A percentile compares a stretch with the other conserved stretches of the same genome.
Evolutionary conservation across 2,888 invertebrate genomes (phyloP).

Genomic region (Orthosia cruda): DNA sequence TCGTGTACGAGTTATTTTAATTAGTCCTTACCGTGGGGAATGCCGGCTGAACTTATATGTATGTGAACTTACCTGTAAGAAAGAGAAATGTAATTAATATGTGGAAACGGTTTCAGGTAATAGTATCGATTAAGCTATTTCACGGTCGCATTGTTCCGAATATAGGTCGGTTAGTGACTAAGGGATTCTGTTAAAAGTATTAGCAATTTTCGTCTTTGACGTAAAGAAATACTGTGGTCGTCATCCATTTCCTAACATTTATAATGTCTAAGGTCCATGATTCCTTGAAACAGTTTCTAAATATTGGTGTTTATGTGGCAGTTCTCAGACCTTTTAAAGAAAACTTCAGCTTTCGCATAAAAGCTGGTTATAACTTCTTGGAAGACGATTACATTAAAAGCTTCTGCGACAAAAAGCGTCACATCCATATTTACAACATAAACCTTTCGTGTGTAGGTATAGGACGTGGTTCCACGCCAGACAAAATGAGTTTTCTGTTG

Average conservation of each 20-base stretch:
- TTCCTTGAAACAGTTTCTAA: not conserved
- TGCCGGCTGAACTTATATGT: conserved; percentile 43
- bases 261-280: too few relatives aligned
- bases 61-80: conserved; percentile 79
- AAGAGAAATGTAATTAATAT: conserved; percentile 58
- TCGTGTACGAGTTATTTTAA: conserved; percentile 70
- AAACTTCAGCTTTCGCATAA: not conserved
- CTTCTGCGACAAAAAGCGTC: not conserved
- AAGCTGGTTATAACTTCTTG: not conserved
- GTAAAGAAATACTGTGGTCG: not conserved
- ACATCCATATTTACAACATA: not conserved
- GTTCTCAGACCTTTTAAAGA: not conserved
- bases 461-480: too few relatives aligned
- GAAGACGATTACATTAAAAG: not conserved
- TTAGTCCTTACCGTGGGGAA: conserved; percentile 69
- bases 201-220: not conserved
- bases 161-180: not conserved
- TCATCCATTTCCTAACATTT: not conserved
- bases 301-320: not conserved
- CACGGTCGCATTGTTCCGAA: conserved; percentile 41
- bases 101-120: conserved; percentile 53
- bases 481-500: too few relatives aligned
- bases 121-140: conserved; percentile 37
- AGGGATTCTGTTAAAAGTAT: not conserved
- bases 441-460: too few relatives aligned